Percentiles rank a stretch among this genome's conserved stretches.
These are phyloP conservation scores for Podarcis cretensis DNA, from an alignment of 2,113 vertebrate species.

Conservation along the genomic window DNA sequence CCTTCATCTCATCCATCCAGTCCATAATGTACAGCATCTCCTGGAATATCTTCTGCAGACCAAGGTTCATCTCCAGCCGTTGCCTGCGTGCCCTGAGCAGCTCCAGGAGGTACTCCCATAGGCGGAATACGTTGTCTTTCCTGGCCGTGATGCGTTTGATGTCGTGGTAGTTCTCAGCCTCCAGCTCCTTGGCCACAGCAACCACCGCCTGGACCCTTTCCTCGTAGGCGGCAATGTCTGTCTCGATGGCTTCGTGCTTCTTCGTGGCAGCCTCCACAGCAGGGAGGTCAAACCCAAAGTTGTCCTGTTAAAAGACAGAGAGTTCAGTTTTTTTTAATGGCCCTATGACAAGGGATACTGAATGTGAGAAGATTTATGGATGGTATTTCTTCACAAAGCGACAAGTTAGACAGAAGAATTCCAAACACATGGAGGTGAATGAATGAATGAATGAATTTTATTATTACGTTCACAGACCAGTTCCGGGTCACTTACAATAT, in stretches of 20 bases:
- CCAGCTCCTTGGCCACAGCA: constrained; percentile 89
- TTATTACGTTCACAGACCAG: no score
- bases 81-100: constrained; percentile 89
- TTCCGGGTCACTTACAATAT: no score
- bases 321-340: constrained; percentile 11
- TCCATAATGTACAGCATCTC: constrained; percentile 99
- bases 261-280: constrained; percentile 97
- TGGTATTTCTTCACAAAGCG: background rate
- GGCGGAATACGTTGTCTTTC: constrained; percentile 93
- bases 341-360: no score
- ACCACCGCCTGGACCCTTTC: constrained; percentile 95
- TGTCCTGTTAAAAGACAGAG: constrained; percentile 81
- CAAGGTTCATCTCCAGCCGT: constrained; percentile 93
- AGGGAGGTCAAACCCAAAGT: constrained; percentile 97
- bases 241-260: constrained; percentile 97
- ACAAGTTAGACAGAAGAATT: no score
- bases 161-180: constrained; percentile 92
- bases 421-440: no score
- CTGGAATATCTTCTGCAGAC: constrained; percentile 95
- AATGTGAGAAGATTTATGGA: no score
- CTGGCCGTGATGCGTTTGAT: constrained; percentile 91
- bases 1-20: constrained; percentile 99
- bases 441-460: no score
- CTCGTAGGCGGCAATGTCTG: constrained; percentile 93
- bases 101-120: constrained; percentile 97